Evolutionary conservation across 2,113 vertebrate species (phyloP), one percentile per base, ranked within the genome.

Genomic region (Cryptomyrus ogoouensis): DNA sequence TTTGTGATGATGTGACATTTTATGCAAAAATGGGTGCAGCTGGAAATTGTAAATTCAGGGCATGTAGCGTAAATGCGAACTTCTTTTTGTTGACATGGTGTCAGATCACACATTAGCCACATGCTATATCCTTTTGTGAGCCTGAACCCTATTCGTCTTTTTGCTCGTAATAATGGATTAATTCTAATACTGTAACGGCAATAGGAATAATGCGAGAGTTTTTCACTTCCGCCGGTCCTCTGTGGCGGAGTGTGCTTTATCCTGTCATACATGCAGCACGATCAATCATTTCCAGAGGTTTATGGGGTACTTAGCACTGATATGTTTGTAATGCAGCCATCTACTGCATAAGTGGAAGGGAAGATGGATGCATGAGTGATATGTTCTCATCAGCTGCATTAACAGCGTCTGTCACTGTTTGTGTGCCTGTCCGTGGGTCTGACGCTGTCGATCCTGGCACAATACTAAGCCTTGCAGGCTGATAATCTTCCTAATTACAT

Each of bases 401-500:
- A 19, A 52, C 56, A 42, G 44, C 83, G 47, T 89, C 31, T 91
- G 17, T 90, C 52, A 74, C 8, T 89, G 84, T 91, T 88, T 56
- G 42, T 19, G 88, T 39, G 89, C 89, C 46, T 89, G 84, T 42
- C 84, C 90, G 90, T 80, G 35, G 89, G 86, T 83, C 87, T 24
- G 66, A 46, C 88, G 50, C 56, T 58, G 21, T n/a, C 12, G 24
- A 5, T 39, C 53, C 35, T 52, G 12, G 3, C 21, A 42, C 89
- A 49, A 13, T 66, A 56, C 5, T 7, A 62, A 83, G 44, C 74
- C 91, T 91, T 92, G 90, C 92, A 70, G 91, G 89, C 89, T 21
- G 42, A 91, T 89, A 93, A 83, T 39, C 84, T 87, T 83, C 90
- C 87, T 92, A 94, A 94, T 94, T 92, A 93, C 90, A 89, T 77